These are phyloP conservation scores for Pelodytes ibericus DNA, from an alignment of 2,797 vertebrate species.

Conservation along the genomic window DNA sequence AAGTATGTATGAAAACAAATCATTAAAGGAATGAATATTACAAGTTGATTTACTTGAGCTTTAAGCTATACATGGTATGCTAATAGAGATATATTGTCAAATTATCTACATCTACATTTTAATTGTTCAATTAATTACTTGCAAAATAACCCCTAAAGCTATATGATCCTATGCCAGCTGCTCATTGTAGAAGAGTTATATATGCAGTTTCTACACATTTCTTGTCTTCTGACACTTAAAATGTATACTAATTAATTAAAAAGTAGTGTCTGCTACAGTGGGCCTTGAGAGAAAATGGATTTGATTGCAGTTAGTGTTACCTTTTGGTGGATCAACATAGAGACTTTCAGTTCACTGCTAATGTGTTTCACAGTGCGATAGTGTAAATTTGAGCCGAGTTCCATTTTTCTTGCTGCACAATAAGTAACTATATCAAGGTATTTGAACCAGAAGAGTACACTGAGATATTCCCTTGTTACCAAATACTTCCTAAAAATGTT, in stretches of 20 bases:
- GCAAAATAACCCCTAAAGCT: constrained; percentile 8
- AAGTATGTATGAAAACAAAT: constrained; percentile 13
- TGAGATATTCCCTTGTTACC: too few species aligned
- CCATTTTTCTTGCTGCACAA: too few species aligned
- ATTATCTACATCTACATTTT: constrained; percentile 24
- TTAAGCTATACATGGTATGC: constrained; percentile 7
- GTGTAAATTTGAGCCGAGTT: too few species aligned
- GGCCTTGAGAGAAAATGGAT: neutral
- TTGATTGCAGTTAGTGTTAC: neutral
- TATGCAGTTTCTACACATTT: neutral
- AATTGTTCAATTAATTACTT: constrained; percentile 22
- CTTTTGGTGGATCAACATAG: neutral
- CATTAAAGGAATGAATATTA: constrained; percentile 9
- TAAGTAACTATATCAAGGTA: too few species aligned
- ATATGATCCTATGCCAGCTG: constrained; percentile 10
- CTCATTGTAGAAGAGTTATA: constrained; percentile 1
- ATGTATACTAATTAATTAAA: neutral
- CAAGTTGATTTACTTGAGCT: constrained; percentile 3
- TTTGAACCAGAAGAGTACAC: too few species aligned
- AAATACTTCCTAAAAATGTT: too few species aligned
- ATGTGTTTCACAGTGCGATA: neutral
- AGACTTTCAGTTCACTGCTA: neutral
- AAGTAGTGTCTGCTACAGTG: neutral
- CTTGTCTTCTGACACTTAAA: neutral
- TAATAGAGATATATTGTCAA: constrained; percentile 9